Evolutionary conservation across 2,113 vertebrate genomes (phyloP), one percentile per base, ranked within the genome.

Genomic region (Erpornis zantholeuca): DNA sequence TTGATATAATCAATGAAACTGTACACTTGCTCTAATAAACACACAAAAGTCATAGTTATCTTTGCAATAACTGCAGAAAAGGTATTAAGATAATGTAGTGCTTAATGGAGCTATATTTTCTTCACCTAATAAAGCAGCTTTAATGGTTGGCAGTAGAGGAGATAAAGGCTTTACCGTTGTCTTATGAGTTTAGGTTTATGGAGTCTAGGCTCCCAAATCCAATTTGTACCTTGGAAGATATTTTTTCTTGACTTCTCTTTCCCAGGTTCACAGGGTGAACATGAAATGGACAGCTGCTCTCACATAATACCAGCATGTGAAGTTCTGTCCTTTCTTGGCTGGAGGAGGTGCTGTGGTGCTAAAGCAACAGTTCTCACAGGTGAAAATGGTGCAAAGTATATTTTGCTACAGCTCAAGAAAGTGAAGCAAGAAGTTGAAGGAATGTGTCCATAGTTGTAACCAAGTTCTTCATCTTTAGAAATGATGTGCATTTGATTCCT

Each of bases 11-110:
- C 54, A 61, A 72, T 90, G 78, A 69, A 81, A 68, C 76, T 85
- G 60, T 54, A 40, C 47, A 23, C 12, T 88, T 76, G 8, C 8
- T 63, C 11, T 72, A 36, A 71, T n/a, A 75, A 69, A 61, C 52
- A 89, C 12, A 52, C 7, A 76, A 80, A 68, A 85, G 45, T 78
- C 22, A 80, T n/a, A 72, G 31, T 87, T 97, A 92, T 94, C 60
- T 76, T 95, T 56, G 25, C 76, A 95, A 93, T 94, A 96, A 91
- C 64, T 90, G 31, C 71, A 90, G 87, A 94, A 94, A 88, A 86
- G 35, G 25, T 33, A 66, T 84, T 50, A 87, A 63, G 33, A 20
- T 36, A 69, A 53, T 6, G 38, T 21, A 70, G 8, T 15, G 6
- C 18, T 49, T 65, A 64, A 52, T 9, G 2, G 44, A 79, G 31